Conservation (phyloP, 1,140 invertebrate genomes). For the Chironomus tepperi region DNA sequence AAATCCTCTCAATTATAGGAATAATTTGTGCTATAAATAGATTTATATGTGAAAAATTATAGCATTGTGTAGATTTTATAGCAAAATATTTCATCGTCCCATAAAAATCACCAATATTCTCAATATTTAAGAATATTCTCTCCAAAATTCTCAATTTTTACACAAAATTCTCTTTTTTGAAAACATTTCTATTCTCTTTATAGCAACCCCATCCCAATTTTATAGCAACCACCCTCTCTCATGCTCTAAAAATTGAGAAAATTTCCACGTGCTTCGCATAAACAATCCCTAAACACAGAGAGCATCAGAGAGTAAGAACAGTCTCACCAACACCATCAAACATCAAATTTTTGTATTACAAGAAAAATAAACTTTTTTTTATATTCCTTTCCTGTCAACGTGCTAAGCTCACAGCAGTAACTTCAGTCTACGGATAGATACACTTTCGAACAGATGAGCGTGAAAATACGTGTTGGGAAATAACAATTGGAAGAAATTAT, state of each 20-base stretch:
- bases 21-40: too few relatives aligned
- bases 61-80: too few relatives aligned
- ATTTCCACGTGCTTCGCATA: neutral
- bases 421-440: neutral
- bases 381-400: conserved; percentile 11
- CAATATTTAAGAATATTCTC: too few relatives aligned
- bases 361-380: neutral
- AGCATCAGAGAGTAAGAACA: neutral
- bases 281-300: neutral
- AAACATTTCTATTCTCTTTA: too few relatives aligned
- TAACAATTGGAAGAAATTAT: neutral
- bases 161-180: too few relatives aligned
- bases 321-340: neutral
- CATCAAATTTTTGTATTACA: neutral
- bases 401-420: neutral
- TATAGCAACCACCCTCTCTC: neutral
- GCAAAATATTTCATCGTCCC: too few relatives aligned
- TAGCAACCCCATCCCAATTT: too few relatives aligned
- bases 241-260: neutral
- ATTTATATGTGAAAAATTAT: too few relatives aligned
- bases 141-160: too few relatives aligned
- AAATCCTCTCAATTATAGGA: too few relatives aligned
- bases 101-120: too few relatives aligned
- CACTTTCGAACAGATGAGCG: too few relatives aligned
- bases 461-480: neutral